phyloP scores from a whole-genome alignment of 2,113 vertebrate species.

The Burhinus oedicnemus region DNA sequence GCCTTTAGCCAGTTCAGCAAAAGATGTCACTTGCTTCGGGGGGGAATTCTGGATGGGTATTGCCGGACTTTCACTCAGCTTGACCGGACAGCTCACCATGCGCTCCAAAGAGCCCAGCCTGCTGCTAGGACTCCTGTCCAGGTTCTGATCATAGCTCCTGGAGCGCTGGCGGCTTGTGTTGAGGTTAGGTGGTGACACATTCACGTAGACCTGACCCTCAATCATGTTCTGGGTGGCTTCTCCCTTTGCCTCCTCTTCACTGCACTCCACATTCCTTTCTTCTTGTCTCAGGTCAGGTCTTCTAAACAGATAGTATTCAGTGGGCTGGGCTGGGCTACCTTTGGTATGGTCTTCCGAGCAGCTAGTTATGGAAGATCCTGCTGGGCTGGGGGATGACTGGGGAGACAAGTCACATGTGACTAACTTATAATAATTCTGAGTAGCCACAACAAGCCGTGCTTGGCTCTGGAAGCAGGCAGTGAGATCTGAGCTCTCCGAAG shows the following conservation, averaged over 20 bases:
- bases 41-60: slow-evolving; percentile 73
- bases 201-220: slow-evolving; percentile 92
- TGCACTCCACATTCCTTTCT: neutral
- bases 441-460: too few species aligned
- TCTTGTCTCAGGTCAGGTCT: too few species aligned
- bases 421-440: too few species aligned
- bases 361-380: too few species aligned
- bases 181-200: slow-evolving; percentile 84
- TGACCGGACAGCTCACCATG: slow-evolving; percentile 94
- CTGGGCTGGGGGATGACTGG: too few species aligned
- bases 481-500: too few species aligned
- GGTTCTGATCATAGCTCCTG: slow-evolving; percentile 94
- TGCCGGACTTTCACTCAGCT: slow-evolving; percentile 84
- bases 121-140: slow-evolving; percentile 83
- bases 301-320: too few species aligned
- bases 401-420: too few species aligned
- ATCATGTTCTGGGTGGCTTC: slow-evolving; percentile 62
- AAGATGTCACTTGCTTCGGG: slow-evolving; percentile 89
- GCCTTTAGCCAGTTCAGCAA: slow-evolving; percentile 92
- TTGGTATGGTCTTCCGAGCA: too few species aligned
- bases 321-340: too few species aligned
- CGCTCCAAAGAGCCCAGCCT: slow-evolving; percentile 90
- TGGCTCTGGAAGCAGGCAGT: too few species aligned
- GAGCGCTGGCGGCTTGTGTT: slow-evolving; percentile 82
- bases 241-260: slow-evolving; percentile 23